Percentiles rank a stretch among this genome's conserved stretches.
Evolutionary conservation across 2,113 vertebrate genomes (phyloP).

Genomic region (Scatophagus argus): DNA sequence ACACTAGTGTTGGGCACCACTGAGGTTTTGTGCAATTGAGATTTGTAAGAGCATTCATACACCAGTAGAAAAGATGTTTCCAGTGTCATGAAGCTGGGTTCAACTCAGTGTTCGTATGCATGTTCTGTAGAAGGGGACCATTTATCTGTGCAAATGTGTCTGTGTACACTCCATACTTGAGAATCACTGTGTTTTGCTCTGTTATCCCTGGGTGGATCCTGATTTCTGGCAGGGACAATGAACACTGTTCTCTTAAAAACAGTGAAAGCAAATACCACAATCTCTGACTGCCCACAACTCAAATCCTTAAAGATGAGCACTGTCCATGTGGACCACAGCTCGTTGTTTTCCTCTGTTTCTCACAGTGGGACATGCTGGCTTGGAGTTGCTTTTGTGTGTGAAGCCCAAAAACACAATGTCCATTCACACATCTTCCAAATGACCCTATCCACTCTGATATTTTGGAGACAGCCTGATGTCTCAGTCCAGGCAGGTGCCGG

Average conservation of each 20-base stretch:
- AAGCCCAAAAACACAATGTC: conserved; percentile 6
- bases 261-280: conserved; percentile 44
- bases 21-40: conserved; percentile 20
- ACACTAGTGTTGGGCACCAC: conserved; percentile 12
- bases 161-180: background rate
- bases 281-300: conserved; percentile 44
- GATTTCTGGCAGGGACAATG: conserved; percentile 54
- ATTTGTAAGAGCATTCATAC: conserved; percentile 44
- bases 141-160: conserved; percentile 14
- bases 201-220: conserved; percentile 61
- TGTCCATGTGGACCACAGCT: conserved; percentile 29
- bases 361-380: background rate
- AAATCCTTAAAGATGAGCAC: conserved; percentile 28
- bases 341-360: conserved; percentile 15
- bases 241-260: conserved; percentile 59
- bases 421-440: conserved; percentile 20
- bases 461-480: conserved; percentile 31
- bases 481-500: conserved; percentile 45
- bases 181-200: conserved; percentile 41
- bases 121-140: background rate
- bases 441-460: conserved; percentile 44
- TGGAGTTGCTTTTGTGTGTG: conserved; percentile 31
- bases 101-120: background rate
- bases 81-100: conserved; percentile 17
- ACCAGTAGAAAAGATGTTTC: conserved; percentile 31